These are phyloP conservation scores for Pseudorectes ferrugineus DNA, from an alignment of 2,113 vertebrate genomes.

Conservation along the genomic window DNA sequence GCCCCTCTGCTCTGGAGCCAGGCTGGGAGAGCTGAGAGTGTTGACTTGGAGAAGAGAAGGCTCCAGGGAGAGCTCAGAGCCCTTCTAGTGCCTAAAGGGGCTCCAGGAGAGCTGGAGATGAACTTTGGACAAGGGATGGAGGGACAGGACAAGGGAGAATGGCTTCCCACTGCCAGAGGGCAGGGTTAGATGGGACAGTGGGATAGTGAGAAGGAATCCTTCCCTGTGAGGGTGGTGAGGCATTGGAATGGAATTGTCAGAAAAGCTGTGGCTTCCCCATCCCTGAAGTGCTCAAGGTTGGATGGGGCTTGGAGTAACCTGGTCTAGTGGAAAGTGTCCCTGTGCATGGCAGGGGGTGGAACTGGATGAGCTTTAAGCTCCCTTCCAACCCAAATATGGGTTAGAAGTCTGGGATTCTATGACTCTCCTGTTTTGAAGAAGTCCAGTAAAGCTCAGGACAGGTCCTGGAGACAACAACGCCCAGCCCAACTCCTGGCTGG, in stretches of 20 bases:
- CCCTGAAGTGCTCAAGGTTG: background rate
- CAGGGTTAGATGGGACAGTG: background rate
- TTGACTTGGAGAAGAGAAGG: background rate
- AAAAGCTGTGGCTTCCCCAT: background rate
- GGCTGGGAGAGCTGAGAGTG: background rate
- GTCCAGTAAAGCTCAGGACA: background rate
- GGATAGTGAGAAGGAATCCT: background rate
- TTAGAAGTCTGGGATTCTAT: background rate
- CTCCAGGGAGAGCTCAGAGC: background rate
- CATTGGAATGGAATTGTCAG: background rate
- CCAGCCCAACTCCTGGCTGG: background rate
- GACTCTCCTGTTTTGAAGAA: background rate
- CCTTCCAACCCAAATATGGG: background rate
- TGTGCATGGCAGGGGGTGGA: background rate
- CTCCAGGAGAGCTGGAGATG: background rate
- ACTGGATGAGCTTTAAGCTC: background rate
- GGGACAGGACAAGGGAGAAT: background rate
- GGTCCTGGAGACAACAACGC: background rate
- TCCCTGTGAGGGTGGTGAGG: background rate
- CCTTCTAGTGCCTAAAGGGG: background rate
- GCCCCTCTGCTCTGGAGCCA: no score
- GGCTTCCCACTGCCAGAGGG: background rate
- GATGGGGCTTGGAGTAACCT: background rate
- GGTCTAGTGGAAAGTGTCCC: background rate
- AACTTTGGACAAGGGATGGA: background rate